These are phyloP conservation scores for Arvicanthis niloticus DNA, from an alignment of 2,113 vertebrate genomes.

Conservation along the genomic window DNA sequence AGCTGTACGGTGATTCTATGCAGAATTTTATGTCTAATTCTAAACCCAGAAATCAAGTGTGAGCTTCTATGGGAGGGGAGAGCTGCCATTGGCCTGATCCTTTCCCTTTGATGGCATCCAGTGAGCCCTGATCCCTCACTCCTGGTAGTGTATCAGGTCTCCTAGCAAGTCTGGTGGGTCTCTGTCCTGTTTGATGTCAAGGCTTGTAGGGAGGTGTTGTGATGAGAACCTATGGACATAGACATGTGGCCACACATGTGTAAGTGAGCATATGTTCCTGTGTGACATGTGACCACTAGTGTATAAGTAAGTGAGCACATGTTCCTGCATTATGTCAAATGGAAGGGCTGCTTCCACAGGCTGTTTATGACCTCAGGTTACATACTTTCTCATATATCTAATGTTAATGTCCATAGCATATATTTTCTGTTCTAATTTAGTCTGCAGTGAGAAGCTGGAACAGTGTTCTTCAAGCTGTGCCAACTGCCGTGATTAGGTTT, in stretches of 20 bases:
- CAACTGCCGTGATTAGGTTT: neutral
- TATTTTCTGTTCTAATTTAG: slow-evolving; percentile 32
- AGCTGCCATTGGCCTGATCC: too few species aligned
- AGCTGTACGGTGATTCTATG: neutral
- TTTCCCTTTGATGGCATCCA: neutral
- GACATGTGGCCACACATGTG: neutral
- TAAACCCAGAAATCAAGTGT: neutral
- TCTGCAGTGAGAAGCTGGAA: neutral
- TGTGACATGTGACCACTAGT: neutral
- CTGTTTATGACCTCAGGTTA: neutral
- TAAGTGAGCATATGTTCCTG: neutral
- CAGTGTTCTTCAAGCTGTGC: slow-evolving; percentile 1
- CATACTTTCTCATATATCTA: neutral
- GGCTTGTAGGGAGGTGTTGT: neutral
- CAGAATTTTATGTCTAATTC: neutral
- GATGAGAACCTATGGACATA: neutral
- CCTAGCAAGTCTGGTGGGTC: neutral
- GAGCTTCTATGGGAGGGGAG: neutral
- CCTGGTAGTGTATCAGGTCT: neutral
- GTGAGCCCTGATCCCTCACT: neutral
- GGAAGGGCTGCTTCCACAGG: slow-evolving; percentile 21
- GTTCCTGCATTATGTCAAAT: neutral
- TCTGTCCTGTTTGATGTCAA: neutral
- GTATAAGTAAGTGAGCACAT: neutral
- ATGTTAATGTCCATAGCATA: neutral